A percentile compares a stretch with the other conserved stretches of the same genome.
These are phyloP conservation scores for Andricus grossulariae DNA, from an alignment of 1,140 invertebrate species.

Conservation along the genomic window DNA sequence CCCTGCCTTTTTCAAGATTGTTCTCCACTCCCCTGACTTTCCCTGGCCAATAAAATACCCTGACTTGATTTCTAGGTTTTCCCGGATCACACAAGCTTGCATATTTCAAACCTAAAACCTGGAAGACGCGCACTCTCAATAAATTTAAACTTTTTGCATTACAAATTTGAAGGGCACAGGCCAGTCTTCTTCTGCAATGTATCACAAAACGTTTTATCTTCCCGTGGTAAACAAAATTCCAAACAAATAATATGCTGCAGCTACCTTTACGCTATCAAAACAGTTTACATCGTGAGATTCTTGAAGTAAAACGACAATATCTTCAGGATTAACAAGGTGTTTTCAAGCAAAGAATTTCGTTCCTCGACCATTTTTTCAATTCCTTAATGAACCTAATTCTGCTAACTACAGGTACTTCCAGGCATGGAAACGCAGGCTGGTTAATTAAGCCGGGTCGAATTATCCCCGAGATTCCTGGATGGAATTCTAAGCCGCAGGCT, in stretches of 20 bases:
- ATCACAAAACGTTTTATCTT: no score
- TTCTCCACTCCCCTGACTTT: no score
- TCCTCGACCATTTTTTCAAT: constrained; percentile 1
- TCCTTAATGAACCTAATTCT: constrained; percentile 13
- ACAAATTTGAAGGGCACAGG: no score
- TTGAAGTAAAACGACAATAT: neutral
- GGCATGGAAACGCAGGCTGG: constrained; percentile 41
- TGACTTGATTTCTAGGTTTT: no score
- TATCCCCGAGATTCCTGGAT: constrained; percentile 50
- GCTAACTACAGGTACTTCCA: constrained; percentile 38
- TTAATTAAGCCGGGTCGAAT: constrained; percentile 56
- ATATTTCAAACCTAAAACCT: no score
- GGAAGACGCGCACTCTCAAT: no score
- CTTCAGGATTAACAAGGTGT: neutral
- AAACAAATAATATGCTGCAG: neutral
- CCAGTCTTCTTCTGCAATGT: no score
- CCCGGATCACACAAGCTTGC: no score
- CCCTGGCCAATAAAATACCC: no score
- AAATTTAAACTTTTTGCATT: no score
- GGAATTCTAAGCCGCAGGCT: neutral
- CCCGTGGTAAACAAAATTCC: no score
- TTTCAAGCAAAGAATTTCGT: constrained; percentile 7
- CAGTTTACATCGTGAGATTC: constrained; percentile 7
- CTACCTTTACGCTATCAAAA: neutral
- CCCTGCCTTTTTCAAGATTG: no score